Conservation (phyloP, 2,888 invertebrate species). For the Drosophila pseudotakahashii region DNA sequence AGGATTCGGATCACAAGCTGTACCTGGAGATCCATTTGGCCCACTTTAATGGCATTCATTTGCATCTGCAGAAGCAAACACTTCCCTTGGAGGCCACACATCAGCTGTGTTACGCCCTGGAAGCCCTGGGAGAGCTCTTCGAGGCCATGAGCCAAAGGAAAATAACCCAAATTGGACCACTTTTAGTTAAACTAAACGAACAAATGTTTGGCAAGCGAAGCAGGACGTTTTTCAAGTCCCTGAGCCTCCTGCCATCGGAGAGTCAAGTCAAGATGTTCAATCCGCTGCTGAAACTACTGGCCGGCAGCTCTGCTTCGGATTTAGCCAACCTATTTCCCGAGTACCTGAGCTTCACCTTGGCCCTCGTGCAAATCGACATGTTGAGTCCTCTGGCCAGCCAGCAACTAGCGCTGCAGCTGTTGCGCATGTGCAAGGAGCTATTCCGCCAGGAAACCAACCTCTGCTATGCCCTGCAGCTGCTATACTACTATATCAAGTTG, state of each 20-base stretch:
- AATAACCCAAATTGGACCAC: constrained; percentile 36
- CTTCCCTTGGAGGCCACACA: constrained; percentile 23
- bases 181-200: constrained; percentile 56
- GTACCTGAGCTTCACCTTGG: constrained; percentile 56
- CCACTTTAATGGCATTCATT: constrained; percentile 53
- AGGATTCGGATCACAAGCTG: constrained; percentile 53
- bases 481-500: constrained; percentile 78
- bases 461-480: constrained; percentile 58
- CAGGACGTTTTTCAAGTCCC: constrained; percentile 41
- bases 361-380: constrained; percentile 63
- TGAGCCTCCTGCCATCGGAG: constrained; percentile 50
- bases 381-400: constrained; percentile 18
- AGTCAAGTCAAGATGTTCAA: constrained; percentile 38
- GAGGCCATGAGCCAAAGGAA: constrained; percentile 54
- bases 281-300: constrained; percentile 51
- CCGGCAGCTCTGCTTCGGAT: constrained; percentile 16
- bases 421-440: constrained; percentile 63
- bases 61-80: constrained; percentile 45
- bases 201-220: constrained; percentile 55
- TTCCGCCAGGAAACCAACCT: constrained; percentile 41
- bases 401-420: constrained; percentile 56
- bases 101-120: constrained; percentile 41
- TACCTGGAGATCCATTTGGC: constrained; percentile 63
- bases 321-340: constrained; percentile 50
- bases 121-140: constrained; percentile 61